Conservation (phyloP, 2,888 invertebrate species). For the Hypomecis punctinalis region DNA sequence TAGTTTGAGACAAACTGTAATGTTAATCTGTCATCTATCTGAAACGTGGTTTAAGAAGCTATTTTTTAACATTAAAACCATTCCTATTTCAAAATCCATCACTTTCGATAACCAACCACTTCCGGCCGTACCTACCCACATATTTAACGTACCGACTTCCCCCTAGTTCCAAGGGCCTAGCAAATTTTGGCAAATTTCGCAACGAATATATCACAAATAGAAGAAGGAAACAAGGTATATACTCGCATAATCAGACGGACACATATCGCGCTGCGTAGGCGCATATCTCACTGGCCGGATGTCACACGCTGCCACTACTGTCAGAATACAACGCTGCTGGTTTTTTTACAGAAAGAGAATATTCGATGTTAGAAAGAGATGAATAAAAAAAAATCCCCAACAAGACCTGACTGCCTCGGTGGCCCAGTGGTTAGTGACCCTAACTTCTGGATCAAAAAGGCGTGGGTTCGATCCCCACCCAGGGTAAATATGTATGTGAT, state of each 20-base stretch:
- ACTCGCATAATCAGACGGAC: constrained; percentile 33
- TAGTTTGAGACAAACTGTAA: too few species aligned
- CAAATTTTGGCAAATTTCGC: constrained; percentile 77
- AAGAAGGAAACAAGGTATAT: constrained; percentile 56
- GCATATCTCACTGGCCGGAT: constrained; percentile 54
- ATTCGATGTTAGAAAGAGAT: not conserved
- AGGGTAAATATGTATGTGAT: too few species aligned
- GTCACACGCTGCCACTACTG: constrained; percentile 29
- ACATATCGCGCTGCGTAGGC: constrained; percentile 49
- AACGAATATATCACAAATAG: constrained; percentile 71
- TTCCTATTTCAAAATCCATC: constrained; percentile 7
- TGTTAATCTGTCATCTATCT: too few species aligned
- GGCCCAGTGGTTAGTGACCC: too few species aligned
- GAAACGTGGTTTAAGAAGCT: not conserved
- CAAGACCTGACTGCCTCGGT: too few species aligned
- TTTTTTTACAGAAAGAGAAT: constrained; percentile 1
- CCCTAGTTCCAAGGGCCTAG: constrained; percentile 30
- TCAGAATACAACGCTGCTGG: not conserved
- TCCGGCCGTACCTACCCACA: constrained; percentile 6
- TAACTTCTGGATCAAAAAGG: too few species aligned
- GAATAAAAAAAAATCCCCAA: too few species aligned
- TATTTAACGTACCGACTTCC: constrained; percentile 11
- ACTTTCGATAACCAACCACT: not conserved
- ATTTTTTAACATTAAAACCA: not conserved
- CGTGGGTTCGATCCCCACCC: too few species aligned